Conservation (phyloP, 2,113 vertebrate genomes). For the Fukomys damarensis region DNA sequence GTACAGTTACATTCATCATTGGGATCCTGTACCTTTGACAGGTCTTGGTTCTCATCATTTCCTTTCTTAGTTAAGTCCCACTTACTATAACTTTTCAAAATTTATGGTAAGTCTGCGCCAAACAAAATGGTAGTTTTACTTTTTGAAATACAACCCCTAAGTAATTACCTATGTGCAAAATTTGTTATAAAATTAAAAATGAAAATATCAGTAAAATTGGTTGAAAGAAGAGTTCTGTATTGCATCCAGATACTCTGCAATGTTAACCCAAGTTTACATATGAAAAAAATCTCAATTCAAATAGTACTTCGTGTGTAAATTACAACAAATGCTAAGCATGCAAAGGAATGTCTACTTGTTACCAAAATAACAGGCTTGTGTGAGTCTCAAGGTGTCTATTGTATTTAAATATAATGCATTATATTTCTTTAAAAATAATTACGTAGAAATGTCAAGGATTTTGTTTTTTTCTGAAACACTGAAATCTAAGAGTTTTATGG, state of each 20-base stretch:
- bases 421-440: conserved; percentile 23
- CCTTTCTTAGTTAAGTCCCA: not conserved
- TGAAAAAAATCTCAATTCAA: conserved; percentile 4
- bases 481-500: not conserved
- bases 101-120: not conserved
- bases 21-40: no score
- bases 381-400: not conserved
- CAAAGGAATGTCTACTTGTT: conserved; percentile 26
- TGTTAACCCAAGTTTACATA: not conserved
- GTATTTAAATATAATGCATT: not conserved
- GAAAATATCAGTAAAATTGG: not conserved
- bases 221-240: not conserved
- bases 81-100: not conserved
- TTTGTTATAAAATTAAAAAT: not conserved
- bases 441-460: not conserved
- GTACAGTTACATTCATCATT: no score
- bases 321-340: not conserved
- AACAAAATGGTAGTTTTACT: not conserved
- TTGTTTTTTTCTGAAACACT: not conserved
- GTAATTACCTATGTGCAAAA: not conserved
- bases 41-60: no score
- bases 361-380: conserved; percentile 19
- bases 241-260: not conserved
- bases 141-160: not conserved
- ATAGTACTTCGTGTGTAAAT: not conserved